phyloP scores from a whole-genome alignment of 2,113 vertebrate species.

The Cololabis saira region DNA sequence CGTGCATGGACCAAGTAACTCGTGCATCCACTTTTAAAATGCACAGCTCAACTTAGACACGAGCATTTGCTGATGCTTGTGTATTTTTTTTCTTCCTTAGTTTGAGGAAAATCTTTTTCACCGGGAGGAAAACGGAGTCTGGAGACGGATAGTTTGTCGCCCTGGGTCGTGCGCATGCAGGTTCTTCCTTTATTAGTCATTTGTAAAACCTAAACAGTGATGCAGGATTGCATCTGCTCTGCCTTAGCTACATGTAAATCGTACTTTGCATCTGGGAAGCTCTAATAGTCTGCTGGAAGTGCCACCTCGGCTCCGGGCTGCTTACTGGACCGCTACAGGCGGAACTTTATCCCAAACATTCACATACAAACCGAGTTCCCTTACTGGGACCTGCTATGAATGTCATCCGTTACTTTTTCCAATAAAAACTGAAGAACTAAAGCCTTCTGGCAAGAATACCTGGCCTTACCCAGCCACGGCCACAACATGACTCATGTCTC shows the following conservation, averaged over 20 bases:
- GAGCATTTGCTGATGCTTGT: not conserved
- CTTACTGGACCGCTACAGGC: not conserved
- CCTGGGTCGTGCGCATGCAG: not conserved
- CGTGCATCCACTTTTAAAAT: conserved; percentile 1
- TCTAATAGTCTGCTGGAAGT: conserved; percentile 20
- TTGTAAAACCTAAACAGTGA: not conserved
- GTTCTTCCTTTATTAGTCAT: not conserved
- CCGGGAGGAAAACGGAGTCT: conserved; percentile 9
- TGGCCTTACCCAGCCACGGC: not conserved
- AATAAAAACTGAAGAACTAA: not conserved
- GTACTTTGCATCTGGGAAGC: conserved; percentile 36
- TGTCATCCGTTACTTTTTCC: not conserved
- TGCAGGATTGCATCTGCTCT: not conserved
- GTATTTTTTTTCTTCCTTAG: conserved; percentile 8
- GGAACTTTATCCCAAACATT: conserved; percentile 23
- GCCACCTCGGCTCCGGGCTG: conserved; percentile 53
- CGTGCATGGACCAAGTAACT: conserved; percentile 4
- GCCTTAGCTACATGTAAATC: conserved; percentile 22
- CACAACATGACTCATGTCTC: conserved; percentile 7
- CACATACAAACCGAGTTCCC: not conserved
- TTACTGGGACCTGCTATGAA: not conserved
- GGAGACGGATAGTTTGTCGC: not conserved
- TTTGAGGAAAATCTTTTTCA: conserved; percentile 7
- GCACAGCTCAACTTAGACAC: conserved; percentile 40
- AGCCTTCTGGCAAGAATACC: not conserved